Conservation (phyloP, 1,140 invertebrate species). For the Aphaenogaster ashmeadi region DNA sequence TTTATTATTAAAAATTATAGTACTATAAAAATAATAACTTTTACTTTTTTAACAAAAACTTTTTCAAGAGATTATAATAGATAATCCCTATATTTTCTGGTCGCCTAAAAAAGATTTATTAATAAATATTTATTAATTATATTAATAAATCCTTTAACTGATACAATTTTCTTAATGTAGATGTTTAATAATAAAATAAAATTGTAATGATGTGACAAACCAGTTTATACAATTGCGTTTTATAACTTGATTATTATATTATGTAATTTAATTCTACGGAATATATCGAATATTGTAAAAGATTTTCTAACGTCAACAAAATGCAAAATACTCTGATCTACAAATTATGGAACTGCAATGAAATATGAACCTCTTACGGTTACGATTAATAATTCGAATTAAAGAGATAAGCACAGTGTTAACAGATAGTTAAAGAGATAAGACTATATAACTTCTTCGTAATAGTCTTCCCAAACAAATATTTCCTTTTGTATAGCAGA, state of each 20-base stretch:
- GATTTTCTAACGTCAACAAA: not conserved
- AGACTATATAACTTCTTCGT: not conserved
- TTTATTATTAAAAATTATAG: not conserved
- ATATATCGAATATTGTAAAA: not conserved
- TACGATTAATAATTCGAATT: conserved; percentile 4
- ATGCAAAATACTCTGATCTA: not conserved
- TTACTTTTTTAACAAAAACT: not conserved
- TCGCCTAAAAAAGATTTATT: not conserved
- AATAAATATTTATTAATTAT: not conserved
- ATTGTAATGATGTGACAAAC: not conserved
- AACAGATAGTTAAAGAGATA: not conserved
- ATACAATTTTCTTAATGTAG: not conserved
- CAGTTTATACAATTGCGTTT: not conserved
- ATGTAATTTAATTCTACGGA: not conserved
- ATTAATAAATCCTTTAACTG: not conserved
- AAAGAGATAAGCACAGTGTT: not conserved
- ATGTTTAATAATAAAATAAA: conserved; percentile 1
- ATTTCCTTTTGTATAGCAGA: not conserved
- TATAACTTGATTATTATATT: conserved; percentile 22
- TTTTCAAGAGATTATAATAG: conserved; percentile 1
- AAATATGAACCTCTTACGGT: not conserved
- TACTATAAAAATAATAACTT: not conserved
- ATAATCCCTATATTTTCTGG: not conserved
- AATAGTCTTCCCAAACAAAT: not conserved
- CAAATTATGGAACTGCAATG: not conserved